Conservation (phyloP, 2,113 vertebrate genomes). For the Phalacrocorax brasilianus region DNA sequence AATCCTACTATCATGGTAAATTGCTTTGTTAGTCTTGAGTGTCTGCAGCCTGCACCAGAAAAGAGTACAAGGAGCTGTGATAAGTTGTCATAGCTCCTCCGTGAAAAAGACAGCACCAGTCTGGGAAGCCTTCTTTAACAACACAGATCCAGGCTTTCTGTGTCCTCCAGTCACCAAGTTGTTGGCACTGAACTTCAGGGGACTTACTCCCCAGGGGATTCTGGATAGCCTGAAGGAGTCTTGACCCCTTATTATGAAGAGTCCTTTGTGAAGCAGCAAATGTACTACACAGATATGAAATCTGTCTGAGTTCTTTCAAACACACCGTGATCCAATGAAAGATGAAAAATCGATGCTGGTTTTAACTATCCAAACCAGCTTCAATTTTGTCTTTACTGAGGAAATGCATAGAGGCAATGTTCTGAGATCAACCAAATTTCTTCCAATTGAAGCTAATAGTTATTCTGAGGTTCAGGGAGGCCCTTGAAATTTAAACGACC, state of each 20-base stretch:
- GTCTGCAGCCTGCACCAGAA: background rate
- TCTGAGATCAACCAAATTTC: background rate
- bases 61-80: background rate
- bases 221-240: background rate
- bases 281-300: background rate
- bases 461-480: background rate
- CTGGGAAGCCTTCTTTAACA: background rate
- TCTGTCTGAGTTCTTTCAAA: background rate
- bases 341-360: background rate
- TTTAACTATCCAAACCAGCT: background rate
- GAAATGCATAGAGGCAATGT: background rate
- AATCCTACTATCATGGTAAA: background rate
- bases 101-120: background rate
- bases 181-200: background rate
- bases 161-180: background rate
- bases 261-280: background rate
- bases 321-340: background rate
- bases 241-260: background rate
- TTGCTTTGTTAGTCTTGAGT: background rate
- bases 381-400: background rate
- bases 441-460: background rate
- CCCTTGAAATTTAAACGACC: background rate
- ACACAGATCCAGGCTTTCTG: background rate
- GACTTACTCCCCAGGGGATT: background rate
- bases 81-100: background rate